Evolutionary conservation across 2,113 vertebrate species (phyloP), one percentile per base, ranked within the genome.

Genomic region (Nyctereutes procyonoides): DNA sequence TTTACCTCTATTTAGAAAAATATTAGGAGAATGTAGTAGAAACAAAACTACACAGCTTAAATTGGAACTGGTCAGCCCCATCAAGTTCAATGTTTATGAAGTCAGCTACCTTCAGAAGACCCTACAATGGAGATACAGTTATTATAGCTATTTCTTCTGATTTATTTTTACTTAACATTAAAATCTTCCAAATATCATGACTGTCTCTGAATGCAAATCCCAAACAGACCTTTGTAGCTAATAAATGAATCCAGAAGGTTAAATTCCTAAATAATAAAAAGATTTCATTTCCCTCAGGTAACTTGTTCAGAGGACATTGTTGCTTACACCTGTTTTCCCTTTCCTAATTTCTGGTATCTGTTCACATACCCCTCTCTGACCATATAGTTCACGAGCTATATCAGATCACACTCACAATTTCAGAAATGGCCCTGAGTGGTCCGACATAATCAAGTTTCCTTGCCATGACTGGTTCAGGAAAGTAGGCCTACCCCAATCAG

Each of bases 161-260:
- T 87, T 86, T 76, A 63, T 69, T 82, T 88, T 86, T 89, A 90
- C 38, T 65, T 86, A 88, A 74, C 26, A 80, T 55, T 95, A 88
- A 88, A 81, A 63, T 79, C 3, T 87, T 35, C 4, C 24, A 69
- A 84, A 88, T 73, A 88, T 35, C 48, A 67, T 91, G 8, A 77
- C 32, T 82, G 8, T 69, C 32, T 96, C 38, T 84, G 12, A 90
- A 79, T 17, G 35, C 13, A 96, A 76, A 69, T 63, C 16, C 71
- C 73, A 95, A 85, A 76, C 22, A 81, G 67, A 1, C 22, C 87
- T 96, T 87, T 9, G 8, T 67, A 73, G 55, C 24, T 76, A 93
- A 85, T 79, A 83, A 94, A 92, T n/a, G 51, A 96, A 65, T 35
- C 15, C 19, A 91, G 28, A n/a, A 84, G 76, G n/a, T 30, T 38